Base-by-base conservation (phyloP, 2,888 invertebrate genomes). In the Acanthacorydalis orientalis region DNA sequence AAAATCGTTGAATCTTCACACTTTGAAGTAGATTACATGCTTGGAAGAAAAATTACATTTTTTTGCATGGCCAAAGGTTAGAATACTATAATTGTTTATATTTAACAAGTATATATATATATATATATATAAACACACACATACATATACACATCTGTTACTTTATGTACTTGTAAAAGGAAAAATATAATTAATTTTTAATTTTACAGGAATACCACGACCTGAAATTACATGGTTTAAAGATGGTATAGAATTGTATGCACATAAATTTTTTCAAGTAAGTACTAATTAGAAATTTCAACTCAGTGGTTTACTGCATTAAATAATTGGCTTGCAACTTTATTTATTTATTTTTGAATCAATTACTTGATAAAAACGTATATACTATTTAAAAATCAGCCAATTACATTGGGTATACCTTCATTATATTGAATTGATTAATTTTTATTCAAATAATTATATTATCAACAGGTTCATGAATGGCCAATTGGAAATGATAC, bases 201-300 rank as follows among this genome's bases (percentile, higher is more conserved):
- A 37, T 37, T 43, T 23, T 43, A n/a, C 31, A 39, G 66, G 83
- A 37, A 68, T 72, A 49, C 83, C 83, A 1, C 63, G 82, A 49
- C 83, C 83, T 1, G 78, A 79, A 61, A 80, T 84, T 47, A 83
- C 80, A 33, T 84, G 83, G 83, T 78, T 77, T 57, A 83, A 83
- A 59, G 82, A 84, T 58, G 82, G 81, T 3, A 77, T 82, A 40
- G 83, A 84, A 60, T 62, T 83, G n/a, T 79, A 78, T 53, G 74
- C 77, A 40, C 80, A 81, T 57, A 75, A 73, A 57, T 80, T 77
- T 59, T 77, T 80, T 53, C 80, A 80, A 68, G 79, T 78, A 64
- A 44, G 52, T 48, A 44, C 16, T 14, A 31, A 11, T 23, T 23
- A 23, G 23, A 23, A 23, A 39, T 12, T 12, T 9, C 6, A 23